Evolutionary conservation across 64 coral and sea anemone species (phyloP), one percentile per base, ranked within the genome.

Genomic region (Montipora sp.): DNA sequence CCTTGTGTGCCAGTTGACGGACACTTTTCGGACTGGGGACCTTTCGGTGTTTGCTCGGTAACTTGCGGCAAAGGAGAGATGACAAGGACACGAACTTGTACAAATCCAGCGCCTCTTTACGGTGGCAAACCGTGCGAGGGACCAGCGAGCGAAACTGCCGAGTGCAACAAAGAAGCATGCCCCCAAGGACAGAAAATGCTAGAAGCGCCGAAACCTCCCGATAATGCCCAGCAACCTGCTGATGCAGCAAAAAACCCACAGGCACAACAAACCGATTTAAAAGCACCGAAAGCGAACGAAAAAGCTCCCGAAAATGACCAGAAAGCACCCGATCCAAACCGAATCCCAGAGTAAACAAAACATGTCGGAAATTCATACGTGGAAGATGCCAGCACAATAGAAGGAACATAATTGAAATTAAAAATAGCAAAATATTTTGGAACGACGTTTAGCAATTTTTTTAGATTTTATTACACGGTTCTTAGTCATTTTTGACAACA

Each of bases 1-100:
- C 81, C 58, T 47, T 99, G 98, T 8, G 94, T 89, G 60, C 45
- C 47, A 7, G 77, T 90, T 75, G 2, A 87, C 19, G 82, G 82
- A 8, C 15, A 51, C 12, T 84, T 21, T 22, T 10, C 82, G 14
- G 44, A 45, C 2, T 84, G 82, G 82, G 65, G 82, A 8, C 7
- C 67, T 18, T 71, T 50, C 63, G 12, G 82, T 5, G 43, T 63
- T 8, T 84, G 82, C 15, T 84, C 82, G 8, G 82, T 84, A 2
- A 71, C 82, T 63, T 84, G 82, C 18, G 82, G 82, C 18, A 69
- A 84, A 50, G 82, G 82, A 71, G 18, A 8, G 2, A 84, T 13
- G 82, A 84, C 82, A 5, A 67, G 82, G n/a, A 84, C 45, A 22
- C 43, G 82, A 20, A 71, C 43, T 7, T 84, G 82, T 5, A 70